Base-by-base conservation (phyloP, 92 coral and sea anemone genomes). In the Phenganax subtilis region DNA sequence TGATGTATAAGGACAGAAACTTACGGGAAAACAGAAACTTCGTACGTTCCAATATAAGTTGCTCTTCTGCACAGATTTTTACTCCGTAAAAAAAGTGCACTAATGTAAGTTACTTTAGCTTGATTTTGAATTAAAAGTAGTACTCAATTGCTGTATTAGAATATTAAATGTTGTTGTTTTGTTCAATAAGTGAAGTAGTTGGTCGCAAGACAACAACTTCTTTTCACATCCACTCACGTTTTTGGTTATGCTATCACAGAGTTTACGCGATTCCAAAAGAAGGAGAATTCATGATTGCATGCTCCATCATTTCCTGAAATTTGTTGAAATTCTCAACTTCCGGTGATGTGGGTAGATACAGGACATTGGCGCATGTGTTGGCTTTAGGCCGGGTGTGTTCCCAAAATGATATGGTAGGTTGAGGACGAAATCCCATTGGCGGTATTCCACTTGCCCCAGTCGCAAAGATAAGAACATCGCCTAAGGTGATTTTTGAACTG, bases 371-470 rank as follows among this genome's bases (percentile, higher is more conserved):
- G 62, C 82, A 77, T 37, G 82, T 75, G 51, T 75, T 75, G 17
- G 63, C 80, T 20, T 17, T 75, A 9, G 80, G 80, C 3, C 66
- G 66, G 7, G 3, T 10, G 52, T 62, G 57, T 15, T 60, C 82
- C 72, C 71, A 60, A n/a, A 77, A 77, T 3, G 29, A 15, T 1
- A 77, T 12, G 8, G 28, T 37, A n/a, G 82, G 82, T 53, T 77
- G 57, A 60, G 82, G 31, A 14, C 10, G 12, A 62, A 77, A 77
- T 9, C 82, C 82, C 82, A 77, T 60, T 77, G 82, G 82, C 8
- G 82, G 82, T 51, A 62, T 29, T 71, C 25, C 12, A 30, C 37
- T 60, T 59, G 82, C 82, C 51, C 82, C 82, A 59, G 82, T 77
- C 2, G 82, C 58, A 37, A 77, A 77, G 28, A 64, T 47, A 62